Percentiles rank a stretch among this genome's conserved stretches.
These are phyloP conservation scores for Chloroceryle amazona DNA, from an alignment of 2,797 vertebrate species.

Conservation along the genomic window DNA sequence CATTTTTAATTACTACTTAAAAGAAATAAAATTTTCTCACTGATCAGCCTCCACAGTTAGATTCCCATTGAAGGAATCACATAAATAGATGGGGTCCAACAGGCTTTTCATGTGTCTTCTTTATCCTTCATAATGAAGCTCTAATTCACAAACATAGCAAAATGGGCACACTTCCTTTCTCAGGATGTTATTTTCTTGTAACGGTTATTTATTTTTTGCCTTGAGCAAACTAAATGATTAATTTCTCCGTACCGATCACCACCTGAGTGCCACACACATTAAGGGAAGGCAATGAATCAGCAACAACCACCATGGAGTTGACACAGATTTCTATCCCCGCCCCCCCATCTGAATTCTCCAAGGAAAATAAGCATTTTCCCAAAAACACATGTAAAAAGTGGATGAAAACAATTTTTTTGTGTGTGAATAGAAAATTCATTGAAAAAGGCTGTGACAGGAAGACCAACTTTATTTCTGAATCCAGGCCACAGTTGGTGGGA, in stretches of 20 bases:
- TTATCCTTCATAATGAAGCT: neutral
- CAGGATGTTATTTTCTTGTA: constrained; percentile 7
- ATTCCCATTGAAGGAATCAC: neutral
- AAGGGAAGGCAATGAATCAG: neutral
- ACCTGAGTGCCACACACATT: neutral
- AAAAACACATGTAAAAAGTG: neutral
- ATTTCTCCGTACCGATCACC: neutral
- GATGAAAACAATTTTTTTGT: neutral
- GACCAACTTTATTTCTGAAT: constrained; percentile 10
- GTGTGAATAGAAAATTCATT: constrained; percentile 63
- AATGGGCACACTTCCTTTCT: neutral
- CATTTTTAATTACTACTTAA: constrained; percentile 8
- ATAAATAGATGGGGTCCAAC: neutral
- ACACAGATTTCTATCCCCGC: neutral
- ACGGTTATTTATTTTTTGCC: neutral
- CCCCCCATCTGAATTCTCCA: neutral
- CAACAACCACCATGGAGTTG: neutral
- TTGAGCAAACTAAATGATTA: neutral
- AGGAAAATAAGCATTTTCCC: neutral
- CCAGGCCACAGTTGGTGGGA: constrained; percentile 20
- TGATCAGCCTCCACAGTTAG: neutral
- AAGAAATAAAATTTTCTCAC: neutral
- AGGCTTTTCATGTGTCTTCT: neutral
- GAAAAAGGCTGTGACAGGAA: constrained; percentile 30
- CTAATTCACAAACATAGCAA: neutral